Evolutionary conservation across 2,113 vertebrate species (phyloP).

Genomic region (Saccopteryx leptura): DNA sequence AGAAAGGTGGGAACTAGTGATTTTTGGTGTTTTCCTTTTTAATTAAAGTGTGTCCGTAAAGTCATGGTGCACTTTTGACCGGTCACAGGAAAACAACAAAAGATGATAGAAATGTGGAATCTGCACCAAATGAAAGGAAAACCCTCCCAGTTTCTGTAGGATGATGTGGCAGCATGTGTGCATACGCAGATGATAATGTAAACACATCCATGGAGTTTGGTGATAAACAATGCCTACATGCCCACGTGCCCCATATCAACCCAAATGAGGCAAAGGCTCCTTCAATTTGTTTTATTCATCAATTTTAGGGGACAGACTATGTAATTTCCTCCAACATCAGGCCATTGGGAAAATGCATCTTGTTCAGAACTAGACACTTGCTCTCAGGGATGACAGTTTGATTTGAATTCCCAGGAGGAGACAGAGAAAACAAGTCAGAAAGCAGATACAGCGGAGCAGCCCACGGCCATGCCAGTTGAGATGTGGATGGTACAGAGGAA

Average conservation of each 20-base stretch:
- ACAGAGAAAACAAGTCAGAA: slow-evolving; percentile 77
- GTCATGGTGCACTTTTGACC: no score
- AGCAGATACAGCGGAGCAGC: slow-evolving; percentile 13
- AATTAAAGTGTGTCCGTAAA: background rate
- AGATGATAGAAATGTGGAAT: no score
- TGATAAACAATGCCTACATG: background rate
- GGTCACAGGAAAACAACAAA: no score
- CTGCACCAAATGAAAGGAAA: no score
- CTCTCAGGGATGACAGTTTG: slow-evolving; percentile 60
- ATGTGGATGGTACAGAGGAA: no score
- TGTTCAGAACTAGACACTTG: slow-evolving; percentile 71
- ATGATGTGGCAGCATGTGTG: no score
- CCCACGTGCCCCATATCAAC: slow-evolving; percentile 43
- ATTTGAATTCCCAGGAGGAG: slow-evolving; percentile 64
- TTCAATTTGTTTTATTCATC: slow-evolving; percentile 87
- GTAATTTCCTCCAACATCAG: slow-evolving; percentile 83
- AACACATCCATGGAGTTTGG: background rate
- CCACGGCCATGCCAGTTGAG: no score
- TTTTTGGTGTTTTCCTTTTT: background rate
- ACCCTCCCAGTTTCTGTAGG: no score
- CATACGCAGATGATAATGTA: no score
- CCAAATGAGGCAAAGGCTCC: slow-evolving; percentile 58
- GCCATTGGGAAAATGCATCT: slow-evolving; percentile 74
- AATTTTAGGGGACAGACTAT: slow-evolving; percentile 52
- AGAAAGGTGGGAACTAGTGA: background rate